Percentiles rank a stretch among this genome's conserved stretches.
phyloP scores from a whole-genome alignment of 2,113 vertebrate species.

The Limnothrissa miodon region DNA sequence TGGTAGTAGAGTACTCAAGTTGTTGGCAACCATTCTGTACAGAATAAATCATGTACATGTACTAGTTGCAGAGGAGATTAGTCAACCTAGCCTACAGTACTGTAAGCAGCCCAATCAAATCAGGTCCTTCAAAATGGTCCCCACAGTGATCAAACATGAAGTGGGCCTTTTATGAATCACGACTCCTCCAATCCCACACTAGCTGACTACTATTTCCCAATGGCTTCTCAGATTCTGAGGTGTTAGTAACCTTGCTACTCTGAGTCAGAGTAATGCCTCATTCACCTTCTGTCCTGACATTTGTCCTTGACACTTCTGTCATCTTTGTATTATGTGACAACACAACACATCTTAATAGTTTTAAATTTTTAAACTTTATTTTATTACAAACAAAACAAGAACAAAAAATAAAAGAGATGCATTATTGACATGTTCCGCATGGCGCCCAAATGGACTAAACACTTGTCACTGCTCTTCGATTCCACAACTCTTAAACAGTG shows the following conservation, averaged over 20 bases:
- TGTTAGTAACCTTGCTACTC: neutral
- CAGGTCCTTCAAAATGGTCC: neutral
- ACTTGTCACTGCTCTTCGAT: slow-evolving; percentile 64
- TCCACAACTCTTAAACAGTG: slow-evolving; percentile 67
- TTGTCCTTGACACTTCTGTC: neutral
- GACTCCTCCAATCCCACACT: neutral
- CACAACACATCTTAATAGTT: slow-evolving; percentile 41
- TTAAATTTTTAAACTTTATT: slow-evolving; percentile 49
- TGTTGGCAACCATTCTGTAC: neutral
- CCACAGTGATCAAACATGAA: neutral
- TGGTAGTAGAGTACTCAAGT: neutral
- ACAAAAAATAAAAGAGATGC: slow-evolving; percentile 58
- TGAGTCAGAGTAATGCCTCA: neutral
- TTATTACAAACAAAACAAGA: slow-evolving; percentile 79
- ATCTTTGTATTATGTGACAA: slow-evolving; percentile 27
- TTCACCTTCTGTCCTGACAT: neutral
- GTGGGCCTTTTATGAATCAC: neutral
- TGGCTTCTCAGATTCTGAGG: neutral
- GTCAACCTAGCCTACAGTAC: too few species aligned
- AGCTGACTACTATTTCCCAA: neutral
- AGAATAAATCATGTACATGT: neutral
- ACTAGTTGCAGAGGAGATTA: neutral
- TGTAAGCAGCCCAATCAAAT: neutral
- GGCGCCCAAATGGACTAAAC: slow-evolving; percentile 47
- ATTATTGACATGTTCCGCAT: slow-evolving; percentile 66